Evolutionary conservation across 2,113 vertebrate genomes (phyloP).

Genomic region (Dasyurus viverrinus): DNA sequence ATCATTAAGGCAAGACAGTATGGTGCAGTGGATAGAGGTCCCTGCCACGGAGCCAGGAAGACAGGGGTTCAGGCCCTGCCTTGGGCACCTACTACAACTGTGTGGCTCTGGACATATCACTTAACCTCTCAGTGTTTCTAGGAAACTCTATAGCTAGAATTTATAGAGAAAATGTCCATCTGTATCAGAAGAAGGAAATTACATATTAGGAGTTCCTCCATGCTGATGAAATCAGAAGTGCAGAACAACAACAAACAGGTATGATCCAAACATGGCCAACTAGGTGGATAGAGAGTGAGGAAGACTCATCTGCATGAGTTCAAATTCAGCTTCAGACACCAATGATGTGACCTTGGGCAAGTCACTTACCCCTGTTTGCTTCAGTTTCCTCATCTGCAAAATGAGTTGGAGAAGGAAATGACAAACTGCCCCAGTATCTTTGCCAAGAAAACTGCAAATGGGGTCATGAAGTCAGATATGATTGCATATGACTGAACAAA

Average conservation of each 20-base stretch:
- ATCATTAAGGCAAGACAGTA: constrained; percentile 7
- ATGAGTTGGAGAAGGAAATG: background rate
- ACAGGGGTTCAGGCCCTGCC: background rate
- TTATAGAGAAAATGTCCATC: background rate
- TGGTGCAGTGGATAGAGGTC: background rate
- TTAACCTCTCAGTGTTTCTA: background rate
- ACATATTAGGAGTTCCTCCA: background rate
- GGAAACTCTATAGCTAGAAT: background rate
- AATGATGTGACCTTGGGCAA: background rate
- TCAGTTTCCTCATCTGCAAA: background rate
- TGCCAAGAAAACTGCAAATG: background rate
- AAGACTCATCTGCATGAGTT: background rate
- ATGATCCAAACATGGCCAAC: background rate
- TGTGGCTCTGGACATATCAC: background rate
- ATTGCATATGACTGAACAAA: background rate
- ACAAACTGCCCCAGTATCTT: background rate
- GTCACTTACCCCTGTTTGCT: background rate
- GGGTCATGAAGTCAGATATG: background rate
- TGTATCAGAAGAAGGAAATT: background rate
- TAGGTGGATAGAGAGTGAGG: background rate
- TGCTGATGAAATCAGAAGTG: background rate
- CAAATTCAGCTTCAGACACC: background rate
- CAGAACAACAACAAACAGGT: background rate
- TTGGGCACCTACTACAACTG: background rate
- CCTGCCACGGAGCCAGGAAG: background rate